Base-by-base conservation (phyloP, 2,888 invertebrate genomes). In the Calliscelio sp. region DNA sequence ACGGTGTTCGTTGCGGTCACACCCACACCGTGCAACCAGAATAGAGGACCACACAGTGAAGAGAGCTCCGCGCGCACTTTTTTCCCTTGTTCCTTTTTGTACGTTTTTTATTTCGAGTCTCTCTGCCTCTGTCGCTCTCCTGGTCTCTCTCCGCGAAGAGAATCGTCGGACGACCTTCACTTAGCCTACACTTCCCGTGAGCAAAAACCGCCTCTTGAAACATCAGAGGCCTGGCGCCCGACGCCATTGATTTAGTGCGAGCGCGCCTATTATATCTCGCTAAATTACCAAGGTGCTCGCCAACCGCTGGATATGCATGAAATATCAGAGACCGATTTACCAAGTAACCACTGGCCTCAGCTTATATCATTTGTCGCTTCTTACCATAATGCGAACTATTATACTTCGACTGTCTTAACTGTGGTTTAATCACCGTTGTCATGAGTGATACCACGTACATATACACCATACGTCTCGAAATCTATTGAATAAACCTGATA, bases 1-100 rank as follows among this genome's bases (percentile, higher is more conserved):
- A 88, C 87, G 88, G 87, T 83, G 89, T 90, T 91, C 85, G 90
- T 87, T 87, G 90, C 88, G 90, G 90, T 89, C 86, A 88, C 90
- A 90, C 89, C 89, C 89, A 89, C 87, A 89, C 86, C 85, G 85
- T 46, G 84, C 81, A 75, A 85, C 57, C 79, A 78, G 79, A 74
- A 49, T 78, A 57, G 68, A 81, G 79, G 88, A 87, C 88, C 88
- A 88, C 88, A 88, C 88, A 88, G 87, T 87, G 82, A 68, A n/a
- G n/a, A 80, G 84, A 79, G 66, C 86, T 81, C 77, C 81, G 71
- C 68, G 81, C 44, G 20, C 79, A 65, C 68, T 74, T 84, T 88
- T 89, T 85, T 85, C 84, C 86, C 16, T 32, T 41, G 59, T 49
- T 83, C 79, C 84, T 28, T 57, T 78, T 74, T 59, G 49, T 16